Evolutionary conservation across 2,797 vertebrate genomes (phyloP).

Genomic region (Hydrocynus forskahlii): DNA sequence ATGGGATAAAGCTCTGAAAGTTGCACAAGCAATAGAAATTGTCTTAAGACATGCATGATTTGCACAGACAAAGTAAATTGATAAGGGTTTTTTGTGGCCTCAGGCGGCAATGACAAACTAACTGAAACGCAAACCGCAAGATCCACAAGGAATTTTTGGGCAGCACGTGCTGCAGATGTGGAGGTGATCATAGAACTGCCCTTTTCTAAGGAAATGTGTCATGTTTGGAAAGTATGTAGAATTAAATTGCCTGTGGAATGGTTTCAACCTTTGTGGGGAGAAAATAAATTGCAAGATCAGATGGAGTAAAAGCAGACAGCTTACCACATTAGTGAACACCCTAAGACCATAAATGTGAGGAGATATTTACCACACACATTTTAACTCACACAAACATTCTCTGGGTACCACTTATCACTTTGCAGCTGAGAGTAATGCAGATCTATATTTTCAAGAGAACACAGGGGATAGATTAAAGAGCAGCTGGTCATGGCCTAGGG

Average conservation of each 20-base stretch:
- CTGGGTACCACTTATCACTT: background rate
- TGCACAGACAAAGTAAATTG: background rate
- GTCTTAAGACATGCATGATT: background rate
- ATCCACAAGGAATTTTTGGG: background rate
- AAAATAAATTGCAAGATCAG: background rate
- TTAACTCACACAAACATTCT: background rate
- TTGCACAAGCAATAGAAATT: background rate
- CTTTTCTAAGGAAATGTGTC: background rate
- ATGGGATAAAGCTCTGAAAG: background rate
- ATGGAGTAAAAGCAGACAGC: background rate
- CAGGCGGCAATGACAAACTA: background rate
- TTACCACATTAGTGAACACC: constrained; percentile 3
- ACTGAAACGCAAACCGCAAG: background rate
- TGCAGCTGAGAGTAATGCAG: background rate
- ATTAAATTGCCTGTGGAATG: constrained; percentile 3
- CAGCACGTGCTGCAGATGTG: constrained; percentile 3
- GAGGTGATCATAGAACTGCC: constrained; percentile 9
- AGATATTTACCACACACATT: background rate
- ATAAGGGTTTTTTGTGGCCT: background rate
- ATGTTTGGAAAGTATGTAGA: constrained; percentile 16
- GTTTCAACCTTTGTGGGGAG: background rate
- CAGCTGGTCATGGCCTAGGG: background rate
- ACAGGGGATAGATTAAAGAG: background rate
- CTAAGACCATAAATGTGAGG: background rate
- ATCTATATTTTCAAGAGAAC: background rate